These are phyloP conservation scores for Meganola albula DNA, from an alignment of 2,888 invertebrate genomes.

Conservation along the genomic window DNA sequence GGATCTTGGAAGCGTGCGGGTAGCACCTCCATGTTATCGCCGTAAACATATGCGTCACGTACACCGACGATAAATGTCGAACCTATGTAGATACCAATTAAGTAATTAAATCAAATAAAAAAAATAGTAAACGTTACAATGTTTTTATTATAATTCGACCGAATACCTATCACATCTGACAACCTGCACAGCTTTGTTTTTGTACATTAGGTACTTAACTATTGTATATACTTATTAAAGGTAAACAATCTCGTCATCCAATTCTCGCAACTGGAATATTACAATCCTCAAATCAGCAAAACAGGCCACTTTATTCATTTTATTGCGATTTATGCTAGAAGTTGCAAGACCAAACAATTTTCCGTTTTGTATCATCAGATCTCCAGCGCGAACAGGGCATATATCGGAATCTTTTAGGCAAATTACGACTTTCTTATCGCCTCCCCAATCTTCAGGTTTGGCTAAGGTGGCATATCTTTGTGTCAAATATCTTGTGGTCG, in stretches of 20 bases:
- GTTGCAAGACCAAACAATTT: slow-evolving; percentile 50
- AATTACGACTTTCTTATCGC: slow-evolving; percentile 18
- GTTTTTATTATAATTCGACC: no score
- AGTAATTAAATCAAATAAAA: slow-evolving; percentile 5
- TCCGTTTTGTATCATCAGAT: slow-evolving; percentile 50
- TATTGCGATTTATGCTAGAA: slow-evolving; percentile 39
- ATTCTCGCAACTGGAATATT: slow-evolving; percentile 33
- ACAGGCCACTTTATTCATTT: slow-evolving; percentile 40
- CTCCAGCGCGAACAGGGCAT: slow-evolving; percentile 58
- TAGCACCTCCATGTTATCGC: slow-evolving; percentile 27
- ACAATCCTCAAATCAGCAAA: slow-evolving; percentile 46
- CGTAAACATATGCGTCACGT: slow-evolving; percentile 22
- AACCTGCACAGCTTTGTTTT: no score
- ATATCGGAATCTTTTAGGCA: slow-evolving; percentile 45
- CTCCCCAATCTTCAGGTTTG: slow-evolving; percentile 7
- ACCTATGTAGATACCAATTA: slow-evolving; percentile 12
- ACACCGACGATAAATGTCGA: no score
- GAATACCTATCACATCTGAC: no score
- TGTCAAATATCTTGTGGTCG: slow-evolving; percentile 41
- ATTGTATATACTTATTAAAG: no score
- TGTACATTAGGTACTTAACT: no score
- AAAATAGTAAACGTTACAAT: no score
- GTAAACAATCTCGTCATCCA: slow-evolving; percentile 29
- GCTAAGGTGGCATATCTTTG: slow-evolving; percentile 43
- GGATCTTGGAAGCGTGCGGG: slow-evolving; percentile 47